These are phyloP conservation scores for Drosophila flavopinicola DNA, from an alignment of 2,888 invertebrate genomes.

Conservation along the genomic window DNA sequence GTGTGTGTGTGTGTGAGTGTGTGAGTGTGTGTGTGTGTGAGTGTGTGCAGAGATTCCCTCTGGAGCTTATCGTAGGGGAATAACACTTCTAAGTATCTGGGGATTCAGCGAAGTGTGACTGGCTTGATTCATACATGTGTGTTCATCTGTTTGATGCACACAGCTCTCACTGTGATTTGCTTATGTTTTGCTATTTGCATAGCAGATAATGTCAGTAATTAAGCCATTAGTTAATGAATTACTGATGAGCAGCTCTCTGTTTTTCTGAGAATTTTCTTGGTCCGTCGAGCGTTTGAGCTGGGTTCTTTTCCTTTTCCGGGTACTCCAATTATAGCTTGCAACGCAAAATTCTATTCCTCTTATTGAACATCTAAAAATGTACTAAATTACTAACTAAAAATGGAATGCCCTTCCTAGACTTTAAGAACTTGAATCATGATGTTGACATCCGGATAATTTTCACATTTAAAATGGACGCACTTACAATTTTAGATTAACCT, in stretches of 20 bases:
- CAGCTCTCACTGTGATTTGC: not conserved
- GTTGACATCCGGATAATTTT: too few relatives aligned
- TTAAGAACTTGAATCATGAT: too few relatives aligned
- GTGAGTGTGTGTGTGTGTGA: conserved; percentile 11
- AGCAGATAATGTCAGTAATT: not conserved
- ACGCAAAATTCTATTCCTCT: too few relatives aligned
- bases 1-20: conserved; percentile 12
- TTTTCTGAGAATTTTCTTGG: not conserved
- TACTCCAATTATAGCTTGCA: too few relatives aligned
- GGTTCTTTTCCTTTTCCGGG: too few relatives aligned
- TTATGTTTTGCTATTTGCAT: not conserved
- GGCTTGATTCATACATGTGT: not conserved
- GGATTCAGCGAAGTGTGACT: conserved; percentile 12
- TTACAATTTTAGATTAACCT: too few relatives aligned
- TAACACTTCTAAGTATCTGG: conserved; percentile 24
- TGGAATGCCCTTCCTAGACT: too few relatives aligned
- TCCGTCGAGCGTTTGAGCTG: not conserved
- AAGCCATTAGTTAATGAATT: conserved; percentile 21
- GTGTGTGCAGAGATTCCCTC: conserved; percentile 19
- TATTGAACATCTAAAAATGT: too few relatives aligned
- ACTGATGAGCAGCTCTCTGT: not conserved
- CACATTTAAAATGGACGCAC: too few relatives aligned
- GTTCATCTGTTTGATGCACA: too few relatives aligned
- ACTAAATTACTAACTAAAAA: too few relatives aligned
- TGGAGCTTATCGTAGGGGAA: conserved; percentile 4